Evolutionary conservation across 2,888 invertebrate species (phyloP).

Genomic region (Venusia cambrica): DNA sequence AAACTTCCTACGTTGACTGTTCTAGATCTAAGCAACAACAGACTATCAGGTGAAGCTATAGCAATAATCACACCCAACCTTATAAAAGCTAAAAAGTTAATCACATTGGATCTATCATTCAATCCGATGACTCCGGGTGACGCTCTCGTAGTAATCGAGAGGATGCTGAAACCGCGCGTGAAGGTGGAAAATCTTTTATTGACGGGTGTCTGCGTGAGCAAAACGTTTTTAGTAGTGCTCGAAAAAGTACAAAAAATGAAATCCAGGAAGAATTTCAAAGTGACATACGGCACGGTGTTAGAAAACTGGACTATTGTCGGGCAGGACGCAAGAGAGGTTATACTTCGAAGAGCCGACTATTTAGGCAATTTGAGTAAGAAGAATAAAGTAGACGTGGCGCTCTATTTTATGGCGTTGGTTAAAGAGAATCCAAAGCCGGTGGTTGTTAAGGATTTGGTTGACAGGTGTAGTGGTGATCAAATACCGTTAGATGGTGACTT

Average conservation of each 20-base stretch:
- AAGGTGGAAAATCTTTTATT: constrained; percentile 41
- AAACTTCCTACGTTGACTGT: constrained; percentile 32
- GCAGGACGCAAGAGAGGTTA: constrained; percentile 38
- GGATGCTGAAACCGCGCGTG: constrained; percentile 36
- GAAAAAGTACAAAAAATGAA: constrained; percentile 37
- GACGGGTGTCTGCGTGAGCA: constrained; percentile 40
- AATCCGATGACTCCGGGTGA: constrained; percentile 43
- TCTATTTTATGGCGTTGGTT: constrained; percentile 34
- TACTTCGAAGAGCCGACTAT: constrained; percentile 41
- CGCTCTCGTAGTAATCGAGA: constrained; percentile 34
- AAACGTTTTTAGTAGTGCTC: constrained; percentile 34
- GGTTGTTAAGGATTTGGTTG: constrained; percentile 28
- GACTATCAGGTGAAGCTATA: constrained; percentile 36
- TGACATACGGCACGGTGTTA: constrained; percentile 37
- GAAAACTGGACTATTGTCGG: constrained; percentile 35
- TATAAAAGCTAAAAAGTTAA: constrained; percentile 35
- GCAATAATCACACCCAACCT: constrained; percentile 31
- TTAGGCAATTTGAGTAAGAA: constrained; percentile 33
- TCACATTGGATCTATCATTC: constrained; percentile 42
- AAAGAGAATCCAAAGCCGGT: constrained; percentile 27
- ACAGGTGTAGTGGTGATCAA: constrained; percentile 15
- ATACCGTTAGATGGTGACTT: constrained; percentile 37
- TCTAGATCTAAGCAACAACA: constrained; percentile 44
- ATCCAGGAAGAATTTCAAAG: constrained; percentile 34
- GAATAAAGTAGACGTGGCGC: constrained; percentile 31